These are phyloP conservation scores for Hestina assimilis DNA, from an alignment of 1,140 invertebrate species.

Conservation along the genomic window DNA sequence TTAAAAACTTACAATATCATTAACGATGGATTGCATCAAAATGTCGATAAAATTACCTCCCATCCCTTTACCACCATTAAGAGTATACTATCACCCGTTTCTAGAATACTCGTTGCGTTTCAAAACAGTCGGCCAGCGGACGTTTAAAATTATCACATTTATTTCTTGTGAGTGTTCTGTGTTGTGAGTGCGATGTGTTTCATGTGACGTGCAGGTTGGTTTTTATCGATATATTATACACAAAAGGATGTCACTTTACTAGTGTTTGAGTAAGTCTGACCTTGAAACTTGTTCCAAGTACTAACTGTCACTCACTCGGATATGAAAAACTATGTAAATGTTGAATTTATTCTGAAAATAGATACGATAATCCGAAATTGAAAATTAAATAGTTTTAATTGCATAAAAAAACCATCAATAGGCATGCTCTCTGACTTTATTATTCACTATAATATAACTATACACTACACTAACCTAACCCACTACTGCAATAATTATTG, in stretches of 20 bases:
- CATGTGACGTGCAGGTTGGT: conserved; percentile 3
- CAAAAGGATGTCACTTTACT: neutral
- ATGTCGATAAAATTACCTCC: neutral
- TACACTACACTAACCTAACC: too few species aligned
- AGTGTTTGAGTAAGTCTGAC: neutral
- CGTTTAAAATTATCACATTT: conserved; percentile 10
- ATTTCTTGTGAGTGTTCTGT: neutral
- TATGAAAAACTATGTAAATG: too few species aligned
- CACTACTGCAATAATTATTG: too few species aligned
- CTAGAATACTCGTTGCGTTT: conserved; percentile 11
- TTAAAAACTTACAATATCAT: too few species aligned
- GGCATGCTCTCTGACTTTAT: too few species aligned
- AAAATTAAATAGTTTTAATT: too few species aligned
- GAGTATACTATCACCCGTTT: conserved; percentile 6
- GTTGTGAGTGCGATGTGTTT: neutral
- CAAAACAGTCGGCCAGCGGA: conserved; percentile 1
- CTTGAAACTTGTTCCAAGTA: neutral
- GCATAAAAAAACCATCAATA: too few species aligned
- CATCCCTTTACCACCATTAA: neutral
- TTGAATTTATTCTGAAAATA: too few species aligned
- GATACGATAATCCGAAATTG: too few species aligned
- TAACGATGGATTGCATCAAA: too few species aligned
- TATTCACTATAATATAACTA: too few species aligned
- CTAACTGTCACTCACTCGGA: too few species aligned
- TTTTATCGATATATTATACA: conserved; percentile 2